A percentile compares a stretch with the other conserved stretches of the same genome.
Evolutionary conservation across 2,888 invertebrate species (phyloP).

Genomic region (Tyria jacobaeae): DNA sequence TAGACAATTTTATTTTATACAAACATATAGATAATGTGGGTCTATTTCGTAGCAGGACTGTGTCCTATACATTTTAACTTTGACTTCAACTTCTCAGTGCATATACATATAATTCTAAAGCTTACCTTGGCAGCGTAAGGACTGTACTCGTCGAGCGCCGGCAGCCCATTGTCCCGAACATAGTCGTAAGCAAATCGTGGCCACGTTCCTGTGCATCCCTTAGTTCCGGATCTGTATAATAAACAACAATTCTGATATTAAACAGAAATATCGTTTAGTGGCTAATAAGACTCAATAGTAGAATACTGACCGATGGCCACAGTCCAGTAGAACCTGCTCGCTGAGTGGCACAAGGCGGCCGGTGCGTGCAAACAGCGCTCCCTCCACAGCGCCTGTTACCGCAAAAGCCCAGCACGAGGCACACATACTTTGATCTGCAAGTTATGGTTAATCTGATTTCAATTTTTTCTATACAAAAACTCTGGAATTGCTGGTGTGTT

Average conservation of each 20-base stretch:
- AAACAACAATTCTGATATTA: neutral
- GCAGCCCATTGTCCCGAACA: slow-evolving; percentile 65
- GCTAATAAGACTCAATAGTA: no score
- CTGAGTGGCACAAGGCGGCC: slow-evolving; percentile 70
- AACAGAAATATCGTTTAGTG: neutral
- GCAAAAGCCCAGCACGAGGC: slow-evolving; percentile 80
- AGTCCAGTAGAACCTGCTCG: slow-evolving; percentile 77
- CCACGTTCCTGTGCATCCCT: slow-evolving; percentile 75
- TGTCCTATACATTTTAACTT: no score
- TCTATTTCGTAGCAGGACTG: no score
- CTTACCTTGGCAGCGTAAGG: slow-evolving; percentile 63
- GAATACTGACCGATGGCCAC: slow-evolving; percentile 65
- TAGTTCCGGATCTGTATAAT: slow-evolving; percentile 62
- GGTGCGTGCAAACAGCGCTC: slow-evolving; percentile 71
- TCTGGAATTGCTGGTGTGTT: no score
- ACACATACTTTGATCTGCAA: slow-evolving; percentile 70
- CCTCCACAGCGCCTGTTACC: slow-evolving; percentile 77
- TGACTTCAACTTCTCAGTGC: neutral
- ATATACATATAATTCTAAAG: no score
- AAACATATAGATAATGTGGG: no score
- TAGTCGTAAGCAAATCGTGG: slow-evolving; percentile 74
- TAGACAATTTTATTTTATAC: neutral
- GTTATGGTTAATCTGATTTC: neutral
- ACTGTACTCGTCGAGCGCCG: slow-evolving; percentile 65
- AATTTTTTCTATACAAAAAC: neutral